These are phyloP conservation scores for Neuroterus valhalla DNA, from an alignment of 1,140 invertebrate genomes.

Conservation along the genomic window DNA sequence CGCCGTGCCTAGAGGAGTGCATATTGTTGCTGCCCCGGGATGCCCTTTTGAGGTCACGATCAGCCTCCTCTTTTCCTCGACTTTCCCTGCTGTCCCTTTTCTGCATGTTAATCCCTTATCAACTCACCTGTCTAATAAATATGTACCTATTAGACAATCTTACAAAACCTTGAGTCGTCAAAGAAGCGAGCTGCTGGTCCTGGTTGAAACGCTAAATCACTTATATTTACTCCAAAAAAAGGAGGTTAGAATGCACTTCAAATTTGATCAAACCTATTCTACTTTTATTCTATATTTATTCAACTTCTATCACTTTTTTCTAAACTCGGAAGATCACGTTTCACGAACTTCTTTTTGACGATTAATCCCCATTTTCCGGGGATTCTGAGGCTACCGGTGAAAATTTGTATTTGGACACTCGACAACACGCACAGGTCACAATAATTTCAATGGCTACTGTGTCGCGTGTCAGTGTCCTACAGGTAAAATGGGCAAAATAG, in stretches of 20 bases:
- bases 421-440: constrained; percentile 36
- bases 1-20: constrained; percentile 84
- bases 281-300: constrained; percentile 23
- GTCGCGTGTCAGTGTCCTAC: constrained; percentile 46
- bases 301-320: constrained; percentile 30
- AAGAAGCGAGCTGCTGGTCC: constrained; percentile 35
- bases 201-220: constrained; percentile 37
- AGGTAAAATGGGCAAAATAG: constrained; percentile 26
- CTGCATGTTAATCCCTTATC: constrained; percentile 61
- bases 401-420: constrained; percentile 33
- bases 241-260: constrained; percentile 5
- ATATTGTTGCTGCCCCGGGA: constrained; percentile 78
- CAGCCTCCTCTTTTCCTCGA: constrained; percentile 63
- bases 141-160: constrained; percentile 11
- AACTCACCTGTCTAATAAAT: constrained; percentile 31
- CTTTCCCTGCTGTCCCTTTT: constrained; percentile 65
- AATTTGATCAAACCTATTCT: background rate
- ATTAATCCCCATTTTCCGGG: constrained; percentile 13
- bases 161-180: background rate
- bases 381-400: constrained; percentile 22
- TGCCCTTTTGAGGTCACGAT: constrained; percentile 61
- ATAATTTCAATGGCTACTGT: constrained; percentile 46
- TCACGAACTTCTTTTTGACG: background rate
- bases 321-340: background rate
- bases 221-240: constrained; percentile 33